These are phyloP conservation scores for Chymomyza procnemis DNA, from an alignment of 2,888 invertebrate genomes.

Conservation along the genomic window DNA sequence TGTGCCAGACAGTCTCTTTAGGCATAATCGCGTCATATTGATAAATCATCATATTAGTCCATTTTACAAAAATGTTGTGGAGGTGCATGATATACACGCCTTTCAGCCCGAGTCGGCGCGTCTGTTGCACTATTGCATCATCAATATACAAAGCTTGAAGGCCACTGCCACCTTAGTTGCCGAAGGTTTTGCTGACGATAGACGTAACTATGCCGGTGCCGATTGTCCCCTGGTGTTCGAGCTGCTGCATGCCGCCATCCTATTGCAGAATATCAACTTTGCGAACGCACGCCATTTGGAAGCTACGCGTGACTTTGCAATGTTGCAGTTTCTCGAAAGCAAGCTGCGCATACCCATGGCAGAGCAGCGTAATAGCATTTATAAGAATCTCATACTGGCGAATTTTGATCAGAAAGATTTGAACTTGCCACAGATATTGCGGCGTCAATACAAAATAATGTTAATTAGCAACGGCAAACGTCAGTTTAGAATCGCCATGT, in stretches of 20 bases:
- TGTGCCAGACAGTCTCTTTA: slow-evolving; percentile 29
- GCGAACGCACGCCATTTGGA: background rate
- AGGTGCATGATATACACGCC: slow-evolving; percentile 43
- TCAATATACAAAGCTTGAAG: slow-evolving; percentile 30
- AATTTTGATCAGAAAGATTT: slow-evolving; percentile 32
- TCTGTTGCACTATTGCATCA: slow-evolving; percentile 37
- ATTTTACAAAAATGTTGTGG: slow-evolving; percentile 36
- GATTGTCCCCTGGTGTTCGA: slow-evolving; percentile 26
- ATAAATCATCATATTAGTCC: slow-evolving; percentile 51
- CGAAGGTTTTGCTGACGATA: slow-evolving; percentile 21
- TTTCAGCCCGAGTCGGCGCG: slow-evolving; percentile 28
- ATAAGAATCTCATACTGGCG: slow-evolving; percentile 21
- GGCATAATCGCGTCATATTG: slow-evolving; percentile 37
- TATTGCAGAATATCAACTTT: slow-evolving; percentile 37
- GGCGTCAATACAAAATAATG: slow-evolving; percentile 49
- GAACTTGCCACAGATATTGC: slow-evolving; percentile 36
- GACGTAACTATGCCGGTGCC: slow-evolving; percentile 9
- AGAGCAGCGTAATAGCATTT: slow-evolving; percentile 13
- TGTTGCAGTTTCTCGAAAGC: slow-evolving; percentile 30
- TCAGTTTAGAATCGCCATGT: slow-evolving; percentile 22
- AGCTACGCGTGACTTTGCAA: slow-evolving; percentile 20
- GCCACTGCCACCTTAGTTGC: slow-evolving; percentile 44
- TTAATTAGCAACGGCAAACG: slow-evolving; percentile 25
- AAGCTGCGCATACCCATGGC: slow-evolving; percentile 10
- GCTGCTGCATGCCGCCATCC: slow-evolving; percentile 41